Base-by-base conservation (phyloP, 2,797 vertebrate species). In the Harpagifer antarcticus region DNA sequence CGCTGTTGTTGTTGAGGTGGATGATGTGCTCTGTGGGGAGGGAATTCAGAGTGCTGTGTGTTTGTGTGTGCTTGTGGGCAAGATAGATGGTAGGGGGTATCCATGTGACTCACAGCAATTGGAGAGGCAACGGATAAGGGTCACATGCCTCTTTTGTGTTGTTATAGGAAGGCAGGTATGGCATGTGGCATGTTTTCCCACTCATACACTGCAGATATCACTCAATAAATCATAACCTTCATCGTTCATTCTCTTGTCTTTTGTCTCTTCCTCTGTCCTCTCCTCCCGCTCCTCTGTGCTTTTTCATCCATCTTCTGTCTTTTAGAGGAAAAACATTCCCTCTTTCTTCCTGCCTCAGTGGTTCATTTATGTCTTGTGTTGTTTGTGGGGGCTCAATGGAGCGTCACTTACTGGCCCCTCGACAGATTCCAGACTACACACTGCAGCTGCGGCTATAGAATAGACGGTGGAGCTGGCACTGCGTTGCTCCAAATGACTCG, bases 341-440 rank as follows among this genome's bases (percentile, higher is more conserved):
- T 62, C 61, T 68, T 76, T 85, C 79, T 72, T 84, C 85, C 69
- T 79, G 87, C 90, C 89, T 89, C 85, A 69, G 78, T 86, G 89
- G 84, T 88, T 92, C 76, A 83, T 91, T 89, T 91, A 82, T 89
- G 86, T 83, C 86, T 88, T 72, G 83, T 83, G 86, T 90, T 93
- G 88, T 93, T 91, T 91, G 88, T 85, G 86, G 88, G 88, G 87
- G 86, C 85, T 92, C 92, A 92, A 86, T 89, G 89, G 89, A 93
- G 90, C 92, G 78, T 90, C 89, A 65, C 92, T 92, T 87, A 90
- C 86, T 81, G 88, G 91, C 91, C 92, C 92, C 91, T 89, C 85
- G 87, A 91, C 91, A 90, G 90, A 90, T 88, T 85, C 90, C 88
- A 90, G 85, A 90, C 88, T 78, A 81, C 84, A 74, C 83, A n/a